Conservation (phyloP, 1,140 invertebrate genomes). For the Mamestra configurata region DNA sequence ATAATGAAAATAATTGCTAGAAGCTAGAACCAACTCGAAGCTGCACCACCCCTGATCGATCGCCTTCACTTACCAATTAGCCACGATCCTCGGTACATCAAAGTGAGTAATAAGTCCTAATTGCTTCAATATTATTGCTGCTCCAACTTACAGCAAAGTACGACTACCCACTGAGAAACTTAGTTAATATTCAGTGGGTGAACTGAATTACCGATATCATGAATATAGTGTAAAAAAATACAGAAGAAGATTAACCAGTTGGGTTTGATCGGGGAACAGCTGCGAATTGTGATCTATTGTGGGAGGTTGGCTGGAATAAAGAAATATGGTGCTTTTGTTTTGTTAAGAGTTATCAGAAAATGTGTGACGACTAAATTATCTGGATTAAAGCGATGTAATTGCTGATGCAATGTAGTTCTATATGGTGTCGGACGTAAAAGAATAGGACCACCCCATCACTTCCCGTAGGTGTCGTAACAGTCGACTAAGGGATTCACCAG, state of each 20-base stretch:
- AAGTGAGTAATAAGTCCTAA: slow-evolving; percentile 26
- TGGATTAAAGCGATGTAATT: too few relatives aligned
- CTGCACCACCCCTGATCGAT: too few relatives aligned
- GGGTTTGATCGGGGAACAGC: neutral
- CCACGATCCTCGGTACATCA: neutral
- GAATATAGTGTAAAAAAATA: neutral
- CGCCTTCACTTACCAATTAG: neutral
- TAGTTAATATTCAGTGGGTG: slow-evolving; percentile 20
- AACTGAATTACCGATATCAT: slow-evolving; percentile 23
- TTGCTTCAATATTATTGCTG: slow-evolving; percentile 6
- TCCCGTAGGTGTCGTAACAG: too few relatives aligned
- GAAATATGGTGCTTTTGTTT: neutral
- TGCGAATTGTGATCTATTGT: slow-evolving; percentile 22
- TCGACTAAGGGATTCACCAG: too few relatives aligned
- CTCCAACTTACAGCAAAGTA: neutral
- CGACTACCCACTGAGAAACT: neutral
- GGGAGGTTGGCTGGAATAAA: neutral
- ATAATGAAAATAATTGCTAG: too few relatives aligned
- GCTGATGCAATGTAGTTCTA: too few relatives aligned
- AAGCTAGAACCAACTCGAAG: too few relatives aligned
- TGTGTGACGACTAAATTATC: too few relatives aligned
- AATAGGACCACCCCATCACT: too few relatives aligned
- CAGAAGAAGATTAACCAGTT: slow-evolving; percentile 3
- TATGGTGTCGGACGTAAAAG: too few relatives aligned
- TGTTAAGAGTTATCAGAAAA: too few relatives aligned